Evolutionary conservation across 2,888 invertebrate genomes (phyloP).

Genomic region (Ephialtes manifestator): DNA sequence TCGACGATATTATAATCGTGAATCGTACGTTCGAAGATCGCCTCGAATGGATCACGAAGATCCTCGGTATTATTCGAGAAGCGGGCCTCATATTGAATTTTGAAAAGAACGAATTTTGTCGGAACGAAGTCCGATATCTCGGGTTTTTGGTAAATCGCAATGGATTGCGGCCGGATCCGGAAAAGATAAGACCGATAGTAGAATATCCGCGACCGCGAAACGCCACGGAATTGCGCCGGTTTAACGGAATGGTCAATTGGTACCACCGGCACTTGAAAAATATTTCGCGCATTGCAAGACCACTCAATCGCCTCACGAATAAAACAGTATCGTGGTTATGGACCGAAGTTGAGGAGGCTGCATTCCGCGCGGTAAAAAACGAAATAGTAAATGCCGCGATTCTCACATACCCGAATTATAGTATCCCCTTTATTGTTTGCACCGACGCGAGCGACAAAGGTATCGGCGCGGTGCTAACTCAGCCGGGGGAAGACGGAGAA

Average conservation of each 20-base stretch:
- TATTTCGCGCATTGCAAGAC: neutral
- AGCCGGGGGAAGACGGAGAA: slow-evolving; percentile 37
- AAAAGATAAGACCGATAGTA: slow-evolving; percentile 57
- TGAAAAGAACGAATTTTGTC: too few relatives aligned
- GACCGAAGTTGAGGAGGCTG: slow-evolving; percentile 14
- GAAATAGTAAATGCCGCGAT: slow-evolving; percentile 35
- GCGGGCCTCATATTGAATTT: too few relatives aligned
- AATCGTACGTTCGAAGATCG: too few relatives aligned
- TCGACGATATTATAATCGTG: too few relatives aligned
- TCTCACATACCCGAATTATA: slow-evolving; percentile 52
- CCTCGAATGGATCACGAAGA: too few relatives aligned
- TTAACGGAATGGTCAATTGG: slow-evolving; percentile 44
- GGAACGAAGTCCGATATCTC: too few relatives aligned
- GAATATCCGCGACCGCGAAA: slow-evolving; percentile 68
- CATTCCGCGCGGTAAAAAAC: slow-evolving; percentile 24
- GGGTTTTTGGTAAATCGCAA: too few relatives aligned
- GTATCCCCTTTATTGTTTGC: slow-evolving; percentile 50
- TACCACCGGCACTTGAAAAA: slow-evolving; percentile 39
- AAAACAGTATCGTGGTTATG: slow-evolving; percentile 46
- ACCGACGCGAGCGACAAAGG: slow-evolving; percentile 60
- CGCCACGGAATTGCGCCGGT: slow-evolving; percentile 55
- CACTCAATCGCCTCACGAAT: slow-evolving; percentile 38
- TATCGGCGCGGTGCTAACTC: slow-evolving; percentile 57
- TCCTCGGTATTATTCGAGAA: too few relatives aligned
- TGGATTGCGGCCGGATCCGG: too few relatives aligned